Percentiles rank a stretch among this genome's conserved stretches.
phyloP scores from a whole-genome alignment of 2,888 invertebrate species.

The Eristalis arbustorum region DNA sequence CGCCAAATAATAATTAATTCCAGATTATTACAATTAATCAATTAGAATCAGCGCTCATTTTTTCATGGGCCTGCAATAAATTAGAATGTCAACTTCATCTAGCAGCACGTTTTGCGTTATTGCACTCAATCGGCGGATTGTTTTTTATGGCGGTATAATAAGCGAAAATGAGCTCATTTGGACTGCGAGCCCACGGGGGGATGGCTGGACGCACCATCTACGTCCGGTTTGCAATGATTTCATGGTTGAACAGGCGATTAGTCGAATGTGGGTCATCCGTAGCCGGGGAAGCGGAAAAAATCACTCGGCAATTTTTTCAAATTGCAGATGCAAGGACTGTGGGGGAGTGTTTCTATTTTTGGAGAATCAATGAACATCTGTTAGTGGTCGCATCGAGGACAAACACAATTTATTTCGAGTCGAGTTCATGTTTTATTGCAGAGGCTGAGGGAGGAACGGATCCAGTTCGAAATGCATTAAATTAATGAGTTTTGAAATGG shows the following conservation, averaged over 20 bases:
- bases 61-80: neutral
- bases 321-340: neutral
- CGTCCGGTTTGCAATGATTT: neutral
- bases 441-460: neutral
- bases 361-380: neutral
- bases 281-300: neutral
- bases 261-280: neutral
- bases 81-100: neutral
- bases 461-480: neutral
- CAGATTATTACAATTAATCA: slow-evolving; percentile 1
- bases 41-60: neutral
- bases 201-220: neutral
- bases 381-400: neutral
- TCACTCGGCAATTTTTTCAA: neutral
- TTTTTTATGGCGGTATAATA: neutral
- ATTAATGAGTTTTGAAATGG: neutral
- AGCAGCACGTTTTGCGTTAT: slow-evolving; percentile 1
- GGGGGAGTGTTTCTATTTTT: neutral
- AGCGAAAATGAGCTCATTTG: slow-evolving; percentile 1
- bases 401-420: neutral
- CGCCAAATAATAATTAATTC: neutral
- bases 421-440: neutral
- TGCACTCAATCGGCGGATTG: neutral
- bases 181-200: neutral
- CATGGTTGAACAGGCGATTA: slow-evolving; percentile 1